Evolutionary conservation across 2,113 vertebrate genomes (phyloP), one percentile per base, ranked within the genome.

Genomic region (Nothobranchius kuhntae): DNA sequence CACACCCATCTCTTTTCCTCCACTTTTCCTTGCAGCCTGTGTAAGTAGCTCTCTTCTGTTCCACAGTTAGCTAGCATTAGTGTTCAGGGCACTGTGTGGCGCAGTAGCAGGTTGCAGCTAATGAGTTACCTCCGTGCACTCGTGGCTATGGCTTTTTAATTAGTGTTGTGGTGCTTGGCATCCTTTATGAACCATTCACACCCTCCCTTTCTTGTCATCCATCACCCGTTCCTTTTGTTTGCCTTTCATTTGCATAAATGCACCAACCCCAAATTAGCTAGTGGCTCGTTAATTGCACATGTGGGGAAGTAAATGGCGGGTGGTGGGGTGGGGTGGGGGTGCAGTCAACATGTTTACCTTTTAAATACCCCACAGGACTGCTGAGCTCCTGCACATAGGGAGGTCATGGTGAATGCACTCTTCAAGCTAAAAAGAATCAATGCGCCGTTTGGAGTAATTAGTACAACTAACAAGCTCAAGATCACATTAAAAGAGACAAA

Each of bases 111-210:
- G 71, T 83, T 84, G 88, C 65, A 38, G 48, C 84, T 90, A 92
- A 93, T 92, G 93, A 92, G 83, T 91, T 84, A 88, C 90, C 88
- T 82, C 84, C 52, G 59, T 61, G 78, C 86, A 90, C 86, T 74
- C 82, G 68, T 77, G 77, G 85, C 87, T 90, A 91, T 91, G 87
- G 82, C 90, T 91, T 92, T 94, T 92, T 93, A 93, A 93, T 93
- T 93, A 93, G 91, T 80, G 87, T 72, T 59, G 77, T 54, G 67
- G 83, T 74, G 84, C 89, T 91, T 90, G 91, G 86, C 89, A 86
- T 90, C 92, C 90, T 89, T 57, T 80, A 78, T 75, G 88, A 86
- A 86, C 83, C 78, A 70, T 91, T 85, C 76, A 62, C 77, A 38
- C 77, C 65, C 68, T 71, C 74, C 73, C 73, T 82, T 76, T 72